These are phyloP conservation scores for Stylophora pistillata DNA, from an alignment of 64 coral and sea anemone genomes.

Conservation along the genomic window DNA sequence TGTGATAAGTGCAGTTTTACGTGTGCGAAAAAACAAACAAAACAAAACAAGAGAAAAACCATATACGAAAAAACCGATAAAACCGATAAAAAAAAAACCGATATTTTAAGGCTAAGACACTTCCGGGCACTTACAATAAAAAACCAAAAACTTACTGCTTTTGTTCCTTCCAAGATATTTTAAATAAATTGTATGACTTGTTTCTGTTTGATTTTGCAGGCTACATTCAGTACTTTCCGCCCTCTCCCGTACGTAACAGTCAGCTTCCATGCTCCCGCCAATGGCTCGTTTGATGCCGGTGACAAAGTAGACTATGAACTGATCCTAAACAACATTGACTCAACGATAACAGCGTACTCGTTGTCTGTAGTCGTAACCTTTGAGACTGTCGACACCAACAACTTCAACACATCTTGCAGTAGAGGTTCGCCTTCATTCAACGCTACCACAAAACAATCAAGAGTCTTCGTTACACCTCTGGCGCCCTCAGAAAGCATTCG, in stretches of 20 bases:
- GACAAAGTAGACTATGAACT: constrained; percentile 69
- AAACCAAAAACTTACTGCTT: not conserved
- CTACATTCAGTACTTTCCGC: constrained; percentile 64
- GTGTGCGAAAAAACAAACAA: too few species aligned
- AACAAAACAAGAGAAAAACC: too few species aligned
- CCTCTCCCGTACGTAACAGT: constrained; percentile 54
- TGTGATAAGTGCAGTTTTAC: too few species aligned
- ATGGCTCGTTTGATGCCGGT: constrained; percentile 56
- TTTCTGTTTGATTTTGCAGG: constrained; percentile 39
- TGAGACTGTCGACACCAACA: constrained; percentile 30
- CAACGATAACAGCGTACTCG: constrained; percentile 41
- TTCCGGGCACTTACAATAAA: too few species aligned
- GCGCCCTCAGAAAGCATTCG: constrained; percentile 4
- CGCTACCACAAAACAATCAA: not conserved
- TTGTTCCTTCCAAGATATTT: not conserved
- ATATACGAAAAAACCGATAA: too few species aligned
- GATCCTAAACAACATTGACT: constrained; percentile 40
- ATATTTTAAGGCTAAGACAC: too few species aligned
- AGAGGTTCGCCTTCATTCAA: constrained; percentile 1
- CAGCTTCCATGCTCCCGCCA: not conserved
- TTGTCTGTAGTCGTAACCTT: constrained; percentile 42
- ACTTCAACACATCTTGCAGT: not conserved
- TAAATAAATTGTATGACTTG: not conserved
- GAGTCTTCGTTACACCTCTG: not conserved
- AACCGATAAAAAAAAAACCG: too few species aligned